Conservation (phyloP, 2,888 invertebrate species). For the Lasioglossum morio region DNA sequence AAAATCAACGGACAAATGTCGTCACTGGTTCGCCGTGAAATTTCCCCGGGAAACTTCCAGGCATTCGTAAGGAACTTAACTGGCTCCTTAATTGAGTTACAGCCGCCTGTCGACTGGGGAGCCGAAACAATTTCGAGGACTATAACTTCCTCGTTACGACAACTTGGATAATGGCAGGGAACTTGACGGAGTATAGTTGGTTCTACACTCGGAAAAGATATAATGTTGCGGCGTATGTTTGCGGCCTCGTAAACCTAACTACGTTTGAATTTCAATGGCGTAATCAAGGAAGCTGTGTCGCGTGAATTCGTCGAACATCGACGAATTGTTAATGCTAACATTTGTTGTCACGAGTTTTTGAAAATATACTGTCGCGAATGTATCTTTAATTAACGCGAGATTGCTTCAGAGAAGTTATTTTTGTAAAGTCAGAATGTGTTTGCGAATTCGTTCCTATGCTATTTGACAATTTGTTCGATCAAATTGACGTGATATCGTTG, state of each 20-base stretch:
- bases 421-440: neutral
- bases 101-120: conserved; percentile 16
- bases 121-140: conserved; percentile 47
- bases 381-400: neutral
- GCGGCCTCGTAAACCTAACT: conserved; percentile 49
- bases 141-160: conserved; percentile 51
- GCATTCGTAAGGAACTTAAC: conserved; percentile 39
- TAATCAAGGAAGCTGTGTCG: conserved; percentile 58
- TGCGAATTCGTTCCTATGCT: neutral
- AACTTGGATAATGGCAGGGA: conserved; percentile 37
- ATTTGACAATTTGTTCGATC: neutral
- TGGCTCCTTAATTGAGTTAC: conserved; percentile 46
- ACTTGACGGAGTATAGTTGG: conserved; percentile 17
- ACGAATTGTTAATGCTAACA: neutral
- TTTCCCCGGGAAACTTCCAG: conserved; percentile 10
- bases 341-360: no score
- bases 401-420: neutral
- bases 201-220: conserved; percentile 7
- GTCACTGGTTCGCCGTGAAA: neutral
- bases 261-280: conserved; percentile 57
- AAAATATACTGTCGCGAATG: neutral
- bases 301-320: neutral
- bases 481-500: neutral
- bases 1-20: neutral
- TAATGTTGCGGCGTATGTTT: neutral